Percentiles rank a stretch among this genome's conserved stretches.
Conservation (phyloP, 2,888 invertebrate genomes). For the Liopterus haemorrhoidalis region DNA sequence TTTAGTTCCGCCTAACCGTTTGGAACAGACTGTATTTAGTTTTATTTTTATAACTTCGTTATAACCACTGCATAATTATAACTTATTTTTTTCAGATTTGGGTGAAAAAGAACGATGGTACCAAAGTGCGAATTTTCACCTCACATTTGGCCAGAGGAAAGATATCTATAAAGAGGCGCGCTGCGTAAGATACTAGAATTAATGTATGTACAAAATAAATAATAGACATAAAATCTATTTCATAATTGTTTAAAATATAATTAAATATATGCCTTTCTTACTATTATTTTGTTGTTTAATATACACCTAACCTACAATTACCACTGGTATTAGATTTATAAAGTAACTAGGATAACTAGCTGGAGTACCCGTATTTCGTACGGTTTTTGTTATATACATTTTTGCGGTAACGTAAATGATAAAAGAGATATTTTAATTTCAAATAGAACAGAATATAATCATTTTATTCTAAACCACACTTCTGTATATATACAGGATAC, state of each 20-base stretch:
- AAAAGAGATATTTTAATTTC: too few relatives aligned
- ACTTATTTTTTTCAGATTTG: slow-evolving; percentile 63
- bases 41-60: not conserved
- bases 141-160: slow-evolving; percentile 82
- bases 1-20: not conserved
- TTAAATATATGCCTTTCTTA: not conserved
- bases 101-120: slow-evolving; percentile 80
- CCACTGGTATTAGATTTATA: too few relatives aligned
- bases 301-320: not conserved
- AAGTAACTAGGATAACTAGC: too few relatives aligned
- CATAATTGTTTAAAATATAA: not conserved
- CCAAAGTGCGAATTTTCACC: slow-evolving; percentile 77
- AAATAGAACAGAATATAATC: too few relatives aligned
- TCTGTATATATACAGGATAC: too few relatives aligned
- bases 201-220: not conserved
- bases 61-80: not conserved
- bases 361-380: too few relatives aligned
- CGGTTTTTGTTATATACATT: too few relatives aligned
- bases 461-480: too few relatives aligned
- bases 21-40: not conserved
- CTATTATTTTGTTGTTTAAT: slow-evolving; percentile 1
- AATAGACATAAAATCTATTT: not conserved
- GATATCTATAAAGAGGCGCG: slow-evolving; percentile 79
- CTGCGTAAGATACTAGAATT: slow-evolving; percentile 51
- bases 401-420: too few relatives aligned